Base-by-base conservation (phyloP, 2,888 invertebrate genomes). In the Leptinotarsa rubiginosa region DNA sequence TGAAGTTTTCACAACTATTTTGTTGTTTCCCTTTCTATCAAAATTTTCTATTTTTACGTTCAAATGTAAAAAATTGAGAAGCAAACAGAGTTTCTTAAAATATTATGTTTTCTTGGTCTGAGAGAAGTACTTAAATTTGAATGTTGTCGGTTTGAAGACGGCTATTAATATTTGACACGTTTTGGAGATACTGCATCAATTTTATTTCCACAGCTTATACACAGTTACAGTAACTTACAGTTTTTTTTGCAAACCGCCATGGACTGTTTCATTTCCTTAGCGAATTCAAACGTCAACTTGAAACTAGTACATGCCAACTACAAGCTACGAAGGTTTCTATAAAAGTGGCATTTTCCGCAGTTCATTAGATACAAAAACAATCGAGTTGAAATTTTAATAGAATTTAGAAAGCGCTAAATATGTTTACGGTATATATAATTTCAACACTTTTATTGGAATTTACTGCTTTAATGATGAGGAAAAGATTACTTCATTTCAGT, bases 361-460 rank as follows among this genome's bases (percentile, higher is more conserved):
- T 0, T 3, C 16, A 16, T 50, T 56, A 7, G 20, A 13, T 20
- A 10, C 3, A 13, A 22, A 12, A n/a, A 18, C 54, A 56, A 56
- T 56, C 20, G 54, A 56, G 20, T 20, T 20, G 20, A 7, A 56
- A 56, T 56, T 18, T 20, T 56, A 56, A 56, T 56, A 20, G 12
- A 18, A n/a, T 52, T n/a, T 56, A 56, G 54, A 56, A 56, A 56
- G 54, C 54, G 54, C 18, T 20, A 56, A 56, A 18, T 56, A 20
- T 56, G 54, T 56, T 22, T 20, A 18, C 54, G 10, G 54, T 18
- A 56, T 20, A 20, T 18, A 56, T 56, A 56, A 56, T 56, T 56
- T 56, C 54, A 13, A 50, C 50, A 50, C 5, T 50, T 50, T 16
- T 50, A 50, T 50, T n/a, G 16, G 18, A 20, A 56, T 10, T 5